Base-by-base conservation (phyloP, 2,888 invertebrate genomes). In the Aricia artaxerxes region DNA sequence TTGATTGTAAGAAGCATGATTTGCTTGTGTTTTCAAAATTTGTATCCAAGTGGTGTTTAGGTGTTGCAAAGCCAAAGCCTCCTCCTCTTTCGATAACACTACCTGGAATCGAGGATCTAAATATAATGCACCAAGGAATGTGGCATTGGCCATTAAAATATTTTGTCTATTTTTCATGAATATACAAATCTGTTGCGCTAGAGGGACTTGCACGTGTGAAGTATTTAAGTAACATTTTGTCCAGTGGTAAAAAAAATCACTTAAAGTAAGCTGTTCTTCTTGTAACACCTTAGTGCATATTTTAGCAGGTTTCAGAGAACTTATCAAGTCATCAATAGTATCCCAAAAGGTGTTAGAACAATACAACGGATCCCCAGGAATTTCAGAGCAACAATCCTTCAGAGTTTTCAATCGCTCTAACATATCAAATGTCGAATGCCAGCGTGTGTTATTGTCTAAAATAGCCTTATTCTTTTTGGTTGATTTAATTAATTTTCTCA, bases 391-490 rank as follows among this genome's bases (percentile, higher is more conserved):
- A 60, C n/a, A 60, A 4, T 60, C n/a, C 60, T 60, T 60, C 13
- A 60, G 60, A 60, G 60, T 16, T 16, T 60, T 60, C 57, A 60
- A 16, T 60, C n/a, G 60, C 60, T 60, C 60, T 60, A 60, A 60
- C 60, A 60, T 60, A 16, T n/a, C n/a, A 60, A 4, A n/a, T 60
- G 60, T 60, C 3, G 73, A 73, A 44, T 73, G 73, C 73, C 73
- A 73, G 44, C 49, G 16, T 73, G 73, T 73, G 44, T 4, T 40
- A 73, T 40, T 44, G 44, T 73, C 40, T 73, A 40, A 73, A 44
- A 44, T 40, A 44, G 24, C 44, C n/a, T 44, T 73, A n/a, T 73
- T 40, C 44, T 73, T 73, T 73, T 44, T 38, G 40, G 40, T 73
- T 7, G n/a, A 40, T 73, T 73, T 44, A 44, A 44, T 40, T 7